Conservation (phyloP, 1,140 invertebrate genomes). For the Meloidogyne hapla region DNA sequence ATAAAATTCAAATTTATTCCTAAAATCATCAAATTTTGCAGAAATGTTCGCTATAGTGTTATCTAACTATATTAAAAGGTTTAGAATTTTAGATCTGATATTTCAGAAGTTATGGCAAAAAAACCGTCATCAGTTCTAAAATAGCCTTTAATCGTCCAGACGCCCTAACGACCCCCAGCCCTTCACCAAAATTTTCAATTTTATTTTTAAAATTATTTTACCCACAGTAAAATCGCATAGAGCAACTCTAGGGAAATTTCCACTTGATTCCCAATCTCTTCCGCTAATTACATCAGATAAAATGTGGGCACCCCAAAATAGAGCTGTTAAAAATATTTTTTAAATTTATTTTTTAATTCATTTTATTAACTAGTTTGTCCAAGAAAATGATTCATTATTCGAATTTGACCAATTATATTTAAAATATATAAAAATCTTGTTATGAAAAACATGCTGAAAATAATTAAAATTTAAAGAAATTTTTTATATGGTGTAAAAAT, state of each 20-base stretch:
- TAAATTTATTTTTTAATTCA: slow-evolving; percentile 3
- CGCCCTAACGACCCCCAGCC: too few relatives aligned
- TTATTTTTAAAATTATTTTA: background rate
- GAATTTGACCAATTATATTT: slow-evolving; percentile 68
- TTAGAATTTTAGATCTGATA: background rate
- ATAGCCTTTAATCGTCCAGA: too few relatives aligned
- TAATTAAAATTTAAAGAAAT: background rate
- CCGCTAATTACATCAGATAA: slow-evolving; percentile 54
- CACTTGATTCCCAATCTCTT: slow-evolving; percentile 56
- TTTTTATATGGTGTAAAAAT: background rate
- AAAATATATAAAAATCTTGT: slow-evolving; percentile 67
- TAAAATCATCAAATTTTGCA: background rate
- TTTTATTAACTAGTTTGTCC: slow-evolving; percentile 33
- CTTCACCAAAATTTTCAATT: too few relatives aligned
- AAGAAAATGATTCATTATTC: slow-evolving; percentile 68
- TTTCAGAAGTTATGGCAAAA: background rate
- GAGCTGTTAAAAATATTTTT: slow-evolving; percentile 29
- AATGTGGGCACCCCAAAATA: slow-evolving; percentile 51
- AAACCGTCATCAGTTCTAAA: background rate
- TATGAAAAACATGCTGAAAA: slow-evolving; percentile 64
- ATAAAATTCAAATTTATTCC: background rate
- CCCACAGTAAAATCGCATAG: slow-evolving; percentile 64
- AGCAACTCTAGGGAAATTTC: slow-evolving; percentile 66
- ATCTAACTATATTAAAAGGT: background rate
- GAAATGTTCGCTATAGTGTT: background rate